phyloP scores from a whole-genome alignment of 2,888 invertebrate genomes.

The Drosophila basisetae region DNA sequence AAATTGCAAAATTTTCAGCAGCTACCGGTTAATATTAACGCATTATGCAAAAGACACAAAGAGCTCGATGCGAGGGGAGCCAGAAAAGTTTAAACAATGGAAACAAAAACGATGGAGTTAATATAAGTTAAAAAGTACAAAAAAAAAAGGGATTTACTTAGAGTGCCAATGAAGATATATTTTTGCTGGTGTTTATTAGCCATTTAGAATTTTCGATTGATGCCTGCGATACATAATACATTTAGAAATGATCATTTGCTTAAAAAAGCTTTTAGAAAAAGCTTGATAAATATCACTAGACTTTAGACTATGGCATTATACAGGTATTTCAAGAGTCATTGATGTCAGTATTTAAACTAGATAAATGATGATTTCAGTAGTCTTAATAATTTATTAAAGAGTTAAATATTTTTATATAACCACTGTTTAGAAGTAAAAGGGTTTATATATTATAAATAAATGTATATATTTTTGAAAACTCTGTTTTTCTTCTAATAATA shows the following conservation, averaged over 20 bases:
- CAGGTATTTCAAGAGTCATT: background rate
- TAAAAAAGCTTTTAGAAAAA: background rate
- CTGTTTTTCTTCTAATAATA: background rate
- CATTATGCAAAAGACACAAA: slow-evolving; percentile 68
- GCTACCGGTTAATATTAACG: slow-evolving; percentile 78
- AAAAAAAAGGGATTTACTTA: rapidly evolving
- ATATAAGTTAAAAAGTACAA: background rate
- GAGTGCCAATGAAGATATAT: background rate
- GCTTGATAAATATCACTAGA: background rate
- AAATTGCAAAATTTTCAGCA: slow-evolving; percentile 69
- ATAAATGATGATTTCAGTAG: background rate
- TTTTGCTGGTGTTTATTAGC: background rate
- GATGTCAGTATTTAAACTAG: background rate
- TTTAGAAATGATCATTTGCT: background rate
- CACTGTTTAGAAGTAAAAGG: background rate
- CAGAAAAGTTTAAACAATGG: background rate
- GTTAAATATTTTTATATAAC: background rate
- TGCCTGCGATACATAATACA: background rate
- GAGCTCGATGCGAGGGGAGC: slow-evolving; percentile 18
- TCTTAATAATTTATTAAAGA: background rate
- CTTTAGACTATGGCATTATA: background rate
- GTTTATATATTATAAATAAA: background rate
- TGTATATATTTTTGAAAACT: no score
- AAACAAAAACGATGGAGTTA: background rate
- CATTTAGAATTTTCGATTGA: background rate